Evolutionary conservation across 2,113 vertebrate species (phyloP).

Genomic region (Coptodon rendalli): DNA sequence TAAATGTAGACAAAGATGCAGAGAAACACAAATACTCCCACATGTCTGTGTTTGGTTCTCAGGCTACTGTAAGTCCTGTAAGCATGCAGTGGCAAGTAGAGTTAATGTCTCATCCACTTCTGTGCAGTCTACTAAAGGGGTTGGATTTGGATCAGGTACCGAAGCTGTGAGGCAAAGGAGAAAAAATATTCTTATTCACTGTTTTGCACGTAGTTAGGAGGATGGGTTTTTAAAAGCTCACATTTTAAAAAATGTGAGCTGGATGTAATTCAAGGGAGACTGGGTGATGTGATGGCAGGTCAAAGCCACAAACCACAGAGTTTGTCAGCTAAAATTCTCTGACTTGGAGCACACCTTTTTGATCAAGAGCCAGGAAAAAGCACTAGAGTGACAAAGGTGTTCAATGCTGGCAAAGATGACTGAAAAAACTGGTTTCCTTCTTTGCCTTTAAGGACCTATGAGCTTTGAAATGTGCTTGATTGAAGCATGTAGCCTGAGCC

Average conservation of each 20-base stretch:
- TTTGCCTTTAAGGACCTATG: slow-evolving; percentile 25
- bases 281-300: neutral
- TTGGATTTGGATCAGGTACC: neutral
- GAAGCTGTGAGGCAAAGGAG: neutral
- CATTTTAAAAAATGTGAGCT: neutral
- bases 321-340: neutral
- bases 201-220: neutral
- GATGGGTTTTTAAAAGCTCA: neutral
- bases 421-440: slow-evolving; percentile 57
- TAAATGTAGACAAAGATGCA: neutral
- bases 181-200: neutral
- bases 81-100: slow-evolving; percentile 14
- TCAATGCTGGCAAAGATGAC: slow-evolving; percentile 46
- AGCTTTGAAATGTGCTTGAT: slow-evolving; percentile 17
- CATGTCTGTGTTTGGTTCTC: neutral
- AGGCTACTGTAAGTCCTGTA: neutral
- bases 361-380: slow-evolving; percentile 25
- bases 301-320: neutral
- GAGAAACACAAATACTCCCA: neutral
- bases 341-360: slow-evolving; percentile 40
- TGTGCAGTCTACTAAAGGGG: neutral
- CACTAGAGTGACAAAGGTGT: slow-evolving; percentile 26
- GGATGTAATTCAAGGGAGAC: neutral
- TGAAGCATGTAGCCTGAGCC: neutral
- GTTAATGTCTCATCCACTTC: neutral